Conservation (phyloP, 2,113 vertebrate species). For the Archocentrus centrarchus region DNA sequence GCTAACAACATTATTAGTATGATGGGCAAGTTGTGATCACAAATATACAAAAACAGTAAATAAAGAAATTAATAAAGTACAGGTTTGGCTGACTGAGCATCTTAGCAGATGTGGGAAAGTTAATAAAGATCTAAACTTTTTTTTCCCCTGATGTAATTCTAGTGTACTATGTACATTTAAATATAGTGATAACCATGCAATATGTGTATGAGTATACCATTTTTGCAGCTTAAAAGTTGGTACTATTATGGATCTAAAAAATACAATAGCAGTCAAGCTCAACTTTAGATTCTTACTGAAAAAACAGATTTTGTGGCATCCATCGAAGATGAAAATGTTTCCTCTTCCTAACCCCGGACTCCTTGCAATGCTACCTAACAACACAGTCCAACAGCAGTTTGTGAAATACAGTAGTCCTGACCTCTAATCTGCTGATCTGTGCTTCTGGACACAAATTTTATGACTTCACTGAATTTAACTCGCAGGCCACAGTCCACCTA, state of each 20-base stretch:
- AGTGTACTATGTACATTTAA: not conserved
- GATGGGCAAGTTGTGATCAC: not conserved
- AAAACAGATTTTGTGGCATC: not conserved
- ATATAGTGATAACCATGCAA: not conserved
- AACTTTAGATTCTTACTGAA: not conserved
- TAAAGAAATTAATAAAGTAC: no score
- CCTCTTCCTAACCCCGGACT: no score
- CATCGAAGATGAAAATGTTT: not conserved
- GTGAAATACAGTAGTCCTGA: not conserved
- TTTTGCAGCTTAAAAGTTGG: not conserved
- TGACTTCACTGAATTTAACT: not conserved
- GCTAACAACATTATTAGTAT: not conserved
- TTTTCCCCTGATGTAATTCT: not conserved
- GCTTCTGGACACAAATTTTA: not conserved
- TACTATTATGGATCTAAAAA: not conserved
- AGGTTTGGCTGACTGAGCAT: no score
- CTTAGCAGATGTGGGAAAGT: no score
- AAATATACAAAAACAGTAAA: not conserved
- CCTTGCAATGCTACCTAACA: not conserved
- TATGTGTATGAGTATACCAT: not conserved
- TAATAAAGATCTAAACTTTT: not conserved
- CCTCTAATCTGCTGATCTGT: not conserved
- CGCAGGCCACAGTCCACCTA: not conserved
- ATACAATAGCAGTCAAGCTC: not conserved
- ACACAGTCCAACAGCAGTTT: not conserved